These are phyloP conservation scores for Spisula subtruncata DNA, from an alignment of 2,888 invertebrate species.

Conservation along the genomic window DNA sequence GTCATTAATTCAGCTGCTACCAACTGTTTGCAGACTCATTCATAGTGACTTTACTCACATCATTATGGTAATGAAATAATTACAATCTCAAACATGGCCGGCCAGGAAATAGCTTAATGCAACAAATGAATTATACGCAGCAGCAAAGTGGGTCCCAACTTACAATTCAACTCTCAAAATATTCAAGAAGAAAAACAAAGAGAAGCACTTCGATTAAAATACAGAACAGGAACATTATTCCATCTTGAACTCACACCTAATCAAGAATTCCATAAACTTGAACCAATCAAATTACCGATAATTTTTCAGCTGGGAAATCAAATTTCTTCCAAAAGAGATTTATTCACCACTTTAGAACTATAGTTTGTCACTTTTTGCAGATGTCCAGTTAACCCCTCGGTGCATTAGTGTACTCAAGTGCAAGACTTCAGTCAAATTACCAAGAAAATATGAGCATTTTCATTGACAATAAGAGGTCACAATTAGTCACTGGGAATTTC, in stretches of 20 bases:
- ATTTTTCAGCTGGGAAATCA: constrained; percentile 35
- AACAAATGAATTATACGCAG: background rate
- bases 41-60: background rate
- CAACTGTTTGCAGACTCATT: background rate
- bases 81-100: background rate
- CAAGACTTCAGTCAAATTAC: constrained; percentile 31
- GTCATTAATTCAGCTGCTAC: background rate
- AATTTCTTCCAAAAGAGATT: constrained; percentile 38
- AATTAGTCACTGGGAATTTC: constrained; percentile 27
- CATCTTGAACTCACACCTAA: background rate
- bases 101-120: constrained; percentile 19
- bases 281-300: constrained; percentile 37
- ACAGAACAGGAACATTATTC: constrained; percentile 11
- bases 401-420: constrained; percentile 36
- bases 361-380: constrained; percentile 45
- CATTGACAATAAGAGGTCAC: background rate
- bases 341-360: constrained; percentile 36
- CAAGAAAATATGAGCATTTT: constrained; percentile 28
- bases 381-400: constrained; percentile 45
- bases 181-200: constrained; percentile 26
- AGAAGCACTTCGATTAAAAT: constrained; percentile 11
- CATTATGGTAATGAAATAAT: constrained; percentile 18
- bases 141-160: background rate
- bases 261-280: constrained; percentile 23
- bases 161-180: background rate